Base-by-base conservation (phyloP, 2,797 vertebrate species). In the Cheirogaleus major region DNA sequence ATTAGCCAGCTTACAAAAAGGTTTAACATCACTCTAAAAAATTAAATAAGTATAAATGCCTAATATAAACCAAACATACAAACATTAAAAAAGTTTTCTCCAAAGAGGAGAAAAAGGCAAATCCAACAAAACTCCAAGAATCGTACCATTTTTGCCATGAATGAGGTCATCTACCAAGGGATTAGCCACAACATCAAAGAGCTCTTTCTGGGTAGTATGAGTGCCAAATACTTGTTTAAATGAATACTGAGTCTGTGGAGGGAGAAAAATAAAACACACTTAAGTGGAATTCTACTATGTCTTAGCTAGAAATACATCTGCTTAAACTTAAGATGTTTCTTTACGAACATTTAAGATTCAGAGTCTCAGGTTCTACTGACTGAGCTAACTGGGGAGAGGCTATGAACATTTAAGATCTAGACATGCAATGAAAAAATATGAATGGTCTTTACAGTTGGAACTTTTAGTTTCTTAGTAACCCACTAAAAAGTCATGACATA, bases 141-240 rank as follows among this genome's bases (percentile, higher is more conserved):
- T 55, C 97, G 97, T 98, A 99, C 99, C 99, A 79, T 99, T 99
- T 98, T 99, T 99, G 45, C 99, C 99, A 90, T 97, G 99, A 97
- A 99, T 98, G 80, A 99, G 99, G 97, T 99, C 99, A 41, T 99
- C 99, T 13, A 99, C 99, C 22, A 99, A 98, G 41, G 99, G 99
- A 85, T 99, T 99, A 50, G 99, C 99, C 96, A 99, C 99, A 88
- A 98, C 98, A 1, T 99, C 99, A 96, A 99, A 99, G 27, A 99
- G 98, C 79, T 99, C 98, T 80, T 98, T 99, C 97, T 99, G 99
- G 38, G 98, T 98, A 5, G 99, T 98, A 4, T 98, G 99, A 18
- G 99, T 98, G 45, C 99, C 99, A 98, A 99, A 99, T 0, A 99
- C 99, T 96, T 99, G 99, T 98, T 99, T 99, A 98, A 99, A 99